A percentile compares a stretch with the other conserved stretches of the same genome.
Evolutionary conservation across 2,797 vertebrate genomes (phyloP).

Genomic region (Sebastes elongatus): DNA sequence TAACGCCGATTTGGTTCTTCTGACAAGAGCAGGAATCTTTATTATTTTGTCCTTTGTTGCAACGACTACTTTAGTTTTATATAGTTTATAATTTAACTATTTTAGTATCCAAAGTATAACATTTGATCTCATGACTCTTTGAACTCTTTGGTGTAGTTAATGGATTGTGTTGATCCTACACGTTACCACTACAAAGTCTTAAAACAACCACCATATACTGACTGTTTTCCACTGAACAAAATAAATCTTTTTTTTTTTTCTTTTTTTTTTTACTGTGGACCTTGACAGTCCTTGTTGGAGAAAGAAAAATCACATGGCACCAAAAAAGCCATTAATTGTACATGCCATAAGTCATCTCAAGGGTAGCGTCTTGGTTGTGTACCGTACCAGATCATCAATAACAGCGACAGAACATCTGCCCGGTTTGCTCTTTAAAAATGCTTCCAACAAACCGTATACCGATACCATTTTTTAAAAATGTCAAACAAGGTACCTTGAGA

Average conservation of each 20-base stretch:
- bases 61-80: neutral
- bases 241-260: neutral
- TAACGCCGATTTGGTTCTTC: neutral
- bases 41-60: neutral
- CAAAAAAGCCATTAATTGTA: constrained; percentile 30
- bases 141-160: neutral
- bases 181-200: neutral
- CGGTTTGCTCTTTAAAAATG: neutral
- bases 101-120: neutral
- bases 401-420: neutral
- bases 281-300: constrained; percentile 21
- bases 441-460: neutral
- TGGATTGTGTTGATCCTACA: neutral
- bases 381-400: constrained; percentile 32
- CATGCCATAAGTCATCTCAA: constrained; percentile 22
- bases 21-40: neutral
- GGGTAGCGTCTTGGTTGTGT: neutral
- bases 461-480: neutral
- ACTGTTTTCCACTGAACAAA: neutral
- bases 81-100: neutral
- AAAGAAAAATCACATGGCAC: constrained; percentile 23
- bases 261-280: neutral
- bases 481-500: neutral
- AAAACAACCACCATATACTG: neutral
- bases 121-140: neutral